A percentile compares a stretch with the other conserved stretches of the same genome.
Evolutionary conservation across 2,797 vertebrate genomes (phyloP).

Genomic region (Epinephelus malabaricus): DNA sequence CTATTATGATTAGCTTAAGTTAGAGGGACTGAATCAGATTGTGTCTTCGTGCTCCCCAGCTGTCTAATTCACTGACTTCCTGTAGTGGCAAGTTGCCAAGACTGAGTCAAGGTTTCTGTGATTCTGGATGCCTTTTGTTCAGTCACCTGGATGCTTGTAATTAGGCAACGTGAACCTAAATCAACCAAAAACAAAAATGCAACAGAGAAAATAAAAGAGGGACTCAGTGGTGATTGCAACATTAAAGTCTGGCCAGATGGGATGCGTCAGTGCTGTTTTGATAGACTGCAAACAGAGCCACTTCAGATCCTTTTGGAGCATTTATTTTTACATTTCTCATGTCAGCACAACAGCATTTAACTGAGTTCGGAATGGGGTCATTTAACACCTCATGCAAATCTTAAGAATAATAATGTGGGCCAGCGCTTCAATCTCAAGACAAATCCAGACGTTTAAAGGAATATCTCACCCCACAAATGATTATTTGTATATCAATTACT

Average conservation of each 20-base stretch:
- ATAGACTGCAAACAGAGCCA: not conserved
- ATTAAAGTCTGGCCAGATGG: not conserved
- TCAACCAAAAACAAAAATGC: conserved; percentile 1
- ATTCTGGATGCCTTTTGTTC: conserved; percentile 26
- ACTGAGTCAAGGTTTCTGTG: conserved; percentile 1
- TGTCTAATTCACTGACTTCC: conserved; percentile 40
- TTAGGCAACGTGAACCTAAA: conserved; percentile 22
- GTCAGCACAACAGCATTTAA: conserved; percentile 6
- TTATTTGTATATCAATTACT: too few species aligned
- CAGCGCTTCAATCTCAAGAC: conserved; percentile 6
- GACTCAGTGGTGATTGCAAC: conserved; percentile 6
- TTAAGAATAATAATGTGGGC: not conserved
- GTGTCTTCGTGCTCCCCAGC: conserved; percentile 8
- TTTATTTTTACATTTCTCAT: not conserved
- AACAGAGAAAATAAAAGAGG: conserved; percentile 1
- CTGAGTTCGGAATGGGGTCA: not conserved
- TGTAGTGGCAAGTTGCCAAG: conserved; percentile 35
- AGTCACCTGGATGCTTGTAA: conserved; percentile 29
- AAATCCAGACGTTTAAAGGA: not conserved
- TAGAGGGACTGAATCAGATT: conserved; percentile 10
- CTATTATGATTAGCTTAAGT: conserved; percentile 24
- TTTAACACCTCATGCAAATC: conserved; percentile 1
- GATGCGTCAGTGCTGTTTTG: conserved; percentile 1
- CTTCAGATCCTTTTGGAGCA: not conserved
- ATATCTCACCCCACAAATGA: too few species aligned